phyloP scores from a whole-genome alignment of 1,140 invertebrate genomes.

The Acromyrmex charruanus region DNA sequence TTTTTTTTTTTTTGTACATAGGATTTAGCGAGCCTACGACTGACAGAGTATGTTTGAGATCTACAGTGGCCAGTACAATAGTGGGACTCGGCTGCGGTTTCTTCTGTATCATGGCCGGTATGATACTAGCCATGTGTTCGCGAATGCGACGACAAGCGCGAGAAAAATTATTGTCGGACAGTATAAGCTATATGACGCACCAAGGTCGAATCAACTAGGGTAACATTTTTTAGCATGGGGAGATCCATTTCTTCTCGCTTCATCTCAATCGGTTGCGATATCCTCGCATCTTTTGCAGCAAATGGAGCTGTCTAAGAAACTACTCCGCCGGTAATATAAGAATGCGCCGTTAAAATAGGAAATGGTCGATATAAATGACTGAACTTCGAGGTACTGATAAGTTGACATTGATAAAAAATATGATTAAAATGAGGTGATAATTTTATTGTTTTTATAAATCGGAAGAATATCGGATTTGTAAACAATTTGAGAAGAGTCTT shows the following conservation, averaged over 20 bases:
- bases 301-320: neutral
- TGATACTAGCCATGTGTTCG: conserved; percentile 91
- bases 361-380: conserved; percentile 39
- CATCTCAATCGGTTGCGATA: conserved; percentile 34
- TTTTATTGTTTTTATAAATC: neutral
- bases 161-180: conserved; percentile 86
- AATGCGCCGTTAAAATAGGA: conserved; percentile 54
- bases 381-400: conserved; percentile 16
- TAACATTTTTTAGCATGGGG: conserved; percentile 26
- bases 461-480: conserved; percentile 2
- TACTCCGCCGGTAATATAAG: conserved; percentile 48
- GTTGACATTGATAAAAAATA: neutral
- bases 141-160: conserved; percentile 88
- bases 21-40: conserved; percentile 84
- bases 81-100: conserved; percentile 90
- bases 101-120: conserved; percentile 90
- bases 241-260: conserved; percentile 44
- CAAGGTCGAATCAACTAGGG: conserved; percentile 90
- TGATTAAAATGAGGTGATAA: conserved; percentile 12
- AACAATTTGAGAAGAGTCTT: neutral
- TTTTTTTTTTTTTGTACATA: conserved; percentile 74
- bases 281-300: conserved; percentile 26
- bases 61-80: conserved; percentile 91
- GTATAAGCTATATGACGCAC: conserved; percentile 90
- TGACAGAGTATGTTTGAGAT: conserved; percentile 91